A percentile compares a stretch with the other conserved stretches of the same genome.
phyloP scores from a whole-genome alignment of 2,797 vertebrate genomes.

The Bucorvus abyssinicus region DNA sequence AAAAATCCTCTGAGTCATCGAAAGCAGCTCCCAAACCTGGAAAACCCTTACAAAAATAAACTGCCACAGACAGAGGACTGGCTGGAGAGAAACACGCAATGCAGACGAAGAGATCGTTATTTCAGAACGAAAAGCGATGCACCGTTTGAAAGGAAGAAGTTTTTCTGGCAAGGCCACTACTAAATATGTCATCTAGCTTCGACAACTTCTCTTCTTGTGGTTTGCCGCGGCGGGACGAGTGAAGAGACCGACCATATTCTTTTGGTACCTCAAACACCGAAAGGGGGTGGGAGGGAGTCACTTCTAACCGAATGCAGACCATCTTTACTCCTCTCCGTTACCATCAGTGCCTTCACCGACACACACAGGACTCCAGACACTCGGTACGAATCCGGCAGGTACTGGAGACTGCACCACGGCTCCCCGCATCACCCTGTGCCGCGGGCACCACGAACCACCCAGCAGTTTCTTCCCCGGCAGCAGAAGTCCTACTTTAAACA shows the following conservation, averaged over 20 bases:
- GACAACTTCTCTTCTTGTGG: neutral
- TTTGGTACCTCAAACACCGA: neutral
- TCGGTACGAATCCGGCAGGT: neutral
- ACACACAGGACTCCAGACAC: neutral
- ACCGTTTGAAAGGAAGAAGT: neutral
- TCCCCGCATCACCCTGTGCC: fast-evolving
- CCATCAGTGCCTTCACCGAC: neutral
- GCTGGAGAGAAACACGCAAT: neutral
- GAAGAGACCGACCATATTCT: neutral
- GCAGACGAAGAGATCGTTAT: conserved; percentile 3
- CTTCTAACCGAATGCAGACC: neutral
- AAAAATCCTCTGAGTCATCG: conserved; percentile 26
- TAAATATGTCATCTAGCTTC: neutral
- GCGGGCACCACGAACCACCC: neutral
- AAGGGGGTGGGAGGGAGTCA: neutral
- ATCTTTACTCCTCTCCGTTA: neutral
- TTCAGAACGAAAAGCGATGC: conserved; percentile 33
- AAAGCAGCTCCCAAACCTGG: conserved; percentile 49
- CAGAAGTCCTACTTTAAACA: neutral
- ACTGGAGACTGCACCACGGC: fast-evolving
- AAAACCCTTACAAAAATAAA: conserved; percentile 43
- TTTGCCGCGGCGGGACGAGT: neutral
- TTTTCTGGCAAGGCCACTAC: conserved; percentile 16
- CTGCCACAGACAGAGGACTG: neutral
- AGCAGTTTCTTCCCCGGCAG: neutral